phyloP scores from a whole-genome alignment of 2,888 invertebrate genomes.

The Drosophila parthenogenetica region DNA sequence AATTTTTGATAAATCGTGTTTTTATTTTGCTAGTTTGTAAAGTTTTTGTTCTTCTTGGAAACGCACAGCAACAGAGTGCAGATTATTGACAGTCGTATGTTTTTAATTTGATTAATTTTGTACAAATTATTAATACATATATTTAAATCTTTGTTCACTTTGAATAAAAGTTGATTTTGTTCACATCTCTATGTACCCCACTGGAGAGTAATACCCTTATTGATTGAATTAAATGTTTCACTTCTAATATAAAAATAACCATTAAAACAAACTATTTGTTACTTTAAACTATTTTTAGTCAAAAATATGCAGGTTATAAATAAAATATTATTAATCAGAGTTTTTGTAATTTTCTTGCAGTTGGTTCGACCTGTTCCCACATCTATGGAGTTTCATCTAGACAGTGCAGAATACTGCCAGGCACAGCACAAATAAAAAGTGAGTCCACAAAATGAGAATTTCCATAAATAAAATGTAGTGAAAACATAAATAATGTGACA shows the following conservation, averaged over 20 bases:
- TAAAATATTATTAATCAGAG: background rate
- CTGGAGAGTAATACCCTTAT: too few species aligned
- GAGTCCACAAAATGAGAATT: conserved; percentile 55
- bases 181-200: too few species aligned
- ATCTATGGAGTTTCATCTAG: conserved; percentile 99
- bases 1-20: too few species aligned
- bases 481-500: background rate
- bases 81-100: too few species aligned
- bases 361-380: conserved; percentile 95
- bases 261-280: background rate
- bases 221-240: background rate
- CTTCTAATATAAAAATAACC: background rate
- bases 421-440: conserved; percentile 97
- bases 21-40: too few species aligned
- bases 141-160: too few species aligned
- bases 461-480: conserved; percentile 30
- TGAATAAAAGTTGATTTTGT: too few species aligned
- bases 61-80: too few species aligned
- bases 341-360: conserved; percentile 87
- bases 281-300: too few species aligned
- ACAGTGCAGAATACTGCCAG: conserved; percentile 99
- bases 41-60: too few species aligned
- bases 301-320: background rate
- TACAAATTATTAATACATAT: too few species aligned
- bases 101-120: too few species aligned